phyloP scores from a whole-genome alignment of 2,888 invertebrate genomes.

The Esperia sulphurella region DNA sequence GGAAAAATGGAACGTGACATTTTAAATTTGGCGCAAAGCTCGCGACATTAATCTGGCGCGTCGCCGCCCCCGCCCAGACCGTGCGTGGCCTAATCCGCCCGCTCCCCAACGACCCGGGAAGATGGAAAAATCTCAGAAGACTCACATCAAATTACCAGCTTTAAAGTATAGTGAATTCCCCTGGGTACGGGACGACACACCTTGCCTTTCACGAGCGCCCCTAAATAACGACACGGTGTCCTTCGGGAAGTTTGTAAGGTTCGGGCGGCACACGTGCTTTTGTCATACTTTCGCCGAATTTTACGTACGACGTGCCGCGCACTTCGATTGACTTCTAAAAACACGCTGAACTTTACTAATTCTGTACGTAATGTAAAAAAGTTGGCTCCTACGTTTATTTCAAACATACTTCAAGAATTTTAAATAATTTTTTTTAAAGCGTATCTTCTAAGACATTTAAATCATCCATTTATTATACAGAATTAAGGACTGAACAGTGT shows the following conservation, averaged over 20 bases:
- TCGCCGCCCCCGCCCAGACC: slow-evolving; percentile 65
- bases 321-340: slow-evolving; percentile 67
- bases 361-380: slow-evolving; percentile 36
- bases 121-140: slow-evolving; percentile 76
- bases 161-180: slow-evolving; percentile 74
- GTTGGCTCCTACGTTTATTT: slow-evolving; percentile 7
- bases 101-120: slow-evolving; percentile 67
- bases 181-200: slow-evolving; percentile 63
- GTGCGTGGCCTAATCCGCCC: slow-evolving; percentile 72
- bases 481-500: no score
- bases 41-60: slow-evolving; percentile 73
- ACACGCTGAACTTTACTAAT: slow-evolving; percentile 53
- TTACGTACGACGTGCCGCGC: slow-evolving; percentile 71
- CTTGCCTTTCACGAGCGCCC: slow-evolving; percentile 72
- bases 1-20: slow-evolving; percentile 75
- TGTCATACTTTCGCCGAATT: slow-evolving; percentile 72
- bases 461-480: neutral
- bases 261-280: slow-evolving; percentile 71
- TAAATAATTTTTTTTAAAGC: neutral
- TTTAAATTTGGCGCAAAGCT: slow-evolving; percentile 74
- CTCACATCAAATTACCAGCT: slow-evolving; percentile 77
- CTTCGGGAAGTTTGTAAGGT: slow-evolving; percentile 72
- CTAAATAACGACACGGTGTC: slow-evolving; percentile 69
- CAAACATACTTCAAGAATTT: neutral
- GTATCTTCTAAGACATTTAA: neutral